Evolutionary conservation across 2,113 vertebrate species (phyloP).

Genomic region (Baryphthengus martii): DNA sequence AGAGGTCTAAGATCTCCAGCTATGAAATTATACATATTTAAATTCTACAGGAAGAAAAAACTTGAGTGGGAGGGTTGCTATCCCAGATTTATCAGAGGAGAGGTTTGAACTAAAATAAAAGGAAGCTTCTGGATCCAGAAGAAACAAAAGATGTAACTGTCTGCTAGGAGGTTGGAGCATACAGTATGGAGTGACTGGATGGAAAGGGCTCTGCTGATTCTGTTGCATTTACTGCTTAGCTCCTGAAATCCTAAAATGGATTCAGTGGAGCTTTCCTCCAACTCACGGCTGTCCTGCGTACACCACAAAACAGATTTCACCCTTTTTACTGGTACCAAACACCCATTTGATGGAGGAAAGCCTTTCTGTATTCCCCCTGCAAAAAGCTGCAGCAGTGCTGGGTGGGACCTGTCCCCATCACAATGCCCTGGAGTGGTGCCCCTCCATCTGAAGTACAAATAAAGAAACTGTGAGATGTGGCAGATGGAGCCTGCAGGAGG

Average conservation of each 20-base stretch:
- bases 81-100: neutral
- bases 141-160: neutral
- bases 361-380: neutral
- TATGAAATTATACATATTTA: neutral
- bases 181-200: neutral
- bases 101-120: neutral
- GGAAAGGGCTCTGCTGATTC: neutral
- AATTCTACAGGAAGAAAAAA: neutral
- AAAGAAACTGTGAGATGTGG: neutral
- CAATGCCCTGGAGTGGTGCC: neutral
- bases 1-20: neutral
- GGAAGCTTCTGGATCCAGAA: neutral
- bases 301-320: neutral
- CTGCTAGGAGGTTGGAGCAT: neutral
- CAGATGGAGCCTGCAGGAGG: neutral
- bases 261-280: neutral
- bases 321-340: neutral
- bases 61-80: neutral
- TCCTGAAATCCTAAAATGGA: neutral
- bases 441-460: neutral
- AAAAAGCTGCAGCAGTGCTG: neutral
- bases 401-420: neutral
- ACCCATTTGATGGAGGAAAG: neutral
- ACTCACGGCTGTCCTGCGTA: neutral
- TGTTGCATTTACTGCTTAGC: neutral